These are phyloP conservation scores for Xanthostigma xanthostigma DNA, from an alignment of 2,888 invertebrate genomes.

Conservation along the genomic window DNA sequence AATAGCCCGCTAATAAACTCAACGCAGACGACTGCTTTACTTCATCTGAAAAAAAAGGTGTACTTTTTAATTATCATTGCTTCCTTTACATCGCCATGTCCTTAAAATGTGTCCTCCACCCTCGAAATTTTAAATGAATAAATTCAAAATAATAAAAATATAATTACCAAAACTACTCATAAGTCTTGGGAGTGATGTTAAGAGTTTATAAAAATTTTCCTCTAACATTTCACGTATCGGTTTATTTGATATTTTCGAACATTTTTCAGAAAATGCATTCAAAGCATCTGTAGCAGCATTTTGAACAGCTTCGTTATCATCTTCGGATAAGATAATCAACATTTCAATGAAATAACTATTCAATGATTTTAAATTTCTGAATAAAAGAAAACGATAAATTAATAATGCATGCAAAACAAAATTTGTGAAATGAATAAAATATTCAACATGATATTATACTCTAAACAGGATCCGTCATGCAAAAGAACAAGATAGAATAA, in stretches of 20 bases:
- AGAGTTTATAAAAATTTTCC: conserved; percentile 40
- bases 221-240: conserved; percentile 38
- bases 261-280: conserved; percentile 28
- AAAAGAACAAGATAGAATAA: too few relatives aligned
- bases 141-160: conserved; percentile 4
- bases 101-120: background rate
- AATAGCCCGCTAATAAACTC: conserved; percentile 50
- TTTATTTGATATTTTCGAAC: conserved; percentile 24
- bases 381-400: conserved; percentile 13
- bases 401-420: too few relatives aligned
- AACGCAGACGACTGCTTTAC: conserved; percentile 43
- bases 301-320: conserved; percentile 39
- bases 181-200: conserved; percentile 48
- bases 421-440: too few relatives aligned
- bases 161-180: conserved; percentile 42
- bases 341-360: conserved; percentile 48
- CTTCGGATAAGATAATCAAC: conserved; percentile 50
- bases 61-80: background rate
- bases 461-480: too few relatives aligned
- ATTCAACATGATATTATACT: too few relatives aligned
- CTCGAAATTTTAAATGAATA: background rate
- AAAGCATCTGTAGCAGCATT: conserved; percentile 24
- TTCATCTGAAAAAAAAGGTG: conserved; percentile 31
- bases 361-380: conserved; percentile 44
- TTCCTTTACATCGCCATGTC: background rate